Evolutionary conservation across 2,888 invertebrate species (phyloP).

Genomic region (Nomada flava): DNA sequence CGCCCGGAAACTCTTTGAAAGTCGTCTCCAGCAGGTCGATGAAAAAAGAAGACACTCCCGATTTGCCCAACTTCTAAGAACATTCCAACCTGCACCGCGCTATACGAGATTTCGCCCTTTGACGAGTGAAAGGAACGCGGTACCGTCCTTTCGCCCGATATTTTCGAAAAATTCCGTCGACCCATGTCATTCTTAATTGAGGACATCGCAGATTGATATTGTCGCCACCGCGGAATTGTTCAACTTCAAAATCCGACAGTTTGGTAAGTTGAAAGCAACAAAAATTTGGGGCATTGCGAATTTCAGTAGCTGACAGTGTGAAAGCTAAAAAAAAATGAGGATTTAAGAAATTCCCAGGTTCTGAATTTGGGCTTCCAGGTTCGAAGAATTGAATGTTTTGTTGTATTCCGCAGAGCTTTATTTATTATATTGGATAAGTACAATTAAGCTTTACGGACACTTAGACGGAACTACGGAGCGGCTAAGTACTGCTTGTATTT

Average conservation of each 20-base stretch:
- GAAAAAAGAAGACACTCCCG: slow-evolving; percentile 59
- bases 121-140: neutral
- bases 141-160: neutral
- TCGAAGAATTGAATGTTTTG: neutral
- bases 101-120: slow-evolving; percentile 41
- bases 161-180: slow-evolving; percentile 13
- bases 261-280: too few species aligned
- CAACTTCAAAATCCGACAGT: too few species aligned
- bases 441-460: too few species aligned
- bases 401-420: too few species aligned
- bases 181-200: neutral
- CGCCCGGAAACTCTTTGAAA: slow-evolving; percentile 71
- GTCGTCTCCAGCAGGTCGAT: slow-evolving; percentile 65
- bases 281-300: neutral
- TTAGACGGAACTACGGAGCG: too few species aligned
- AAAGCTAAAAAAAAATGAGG: neutral
- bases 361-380: too few species aligned
- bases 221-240: neutral
- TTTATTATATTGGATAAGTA: too few species aligned
- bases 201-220: neutral
- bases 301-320: neutral
- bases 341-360: too few species aligned
- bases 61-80: slow-evolving; percentile 53
- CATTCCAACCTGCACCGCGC: slow-evolving; percentile 17
- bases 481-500: too few species aligned